Conservation (phyloP, 2,888 invertebrate genomes). For the Onthophagus sagittarius region DNA sequence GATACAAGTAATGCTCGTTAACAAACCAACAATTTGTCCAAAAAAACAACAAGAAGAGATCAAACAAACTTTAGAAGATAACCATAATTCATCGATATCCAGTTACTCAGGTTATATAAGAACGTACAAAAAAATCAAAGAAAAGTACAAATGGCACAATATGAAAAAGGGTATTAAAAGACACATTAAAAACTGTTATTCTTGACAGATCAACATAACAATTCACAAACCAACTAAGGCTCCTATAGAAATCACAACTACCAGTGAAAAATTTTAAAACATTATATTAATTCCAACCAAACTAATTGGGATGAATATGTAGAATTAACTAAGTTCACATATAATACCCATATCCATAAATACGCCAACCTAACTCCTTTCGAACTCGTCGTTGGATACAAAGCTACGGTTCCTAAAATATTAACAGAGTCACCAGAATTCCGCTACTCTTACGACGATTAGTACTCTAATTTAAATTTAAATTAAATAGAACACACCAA, state of each 20-base stretch:
- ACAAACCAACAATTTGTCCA: too few species aligned
- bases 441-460: slow-evolving; percentile 14
- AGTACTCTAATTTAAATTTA: too few species aligned
- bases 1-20: too few species aligned
- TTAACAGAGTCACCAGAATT: slow-evolving; percentile 18
- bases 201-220: too few species aligned
- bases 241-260: slow-evolving; percentile 28
- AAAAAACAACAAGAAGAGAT: too few species aligned
- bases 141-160: too few species aligned
- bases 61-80: too few species aligned
- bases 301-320: slow-evolving; percentile 23
- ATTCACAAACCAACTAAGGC: slow-evolving; percentile 22
- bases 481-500: slow-evolving; percentile 18
- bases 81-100: too few species aligned
- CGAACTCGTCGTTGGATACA: slow-evolving; percentile 24
- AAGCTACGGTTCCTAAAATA: slow-evolving; percentile 19
- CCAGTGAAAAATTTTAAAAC: slow-evolving; percentile 28
- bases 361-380: slow-evolving; percentile 22
- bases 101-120: too few species aligned
- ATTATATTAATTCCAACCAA: slow-evolving; percentile 18
- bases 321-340: slow-evolving; percentile 23
- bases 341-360: slow-evolving; percentile 24
- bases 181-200: too few species aligned
- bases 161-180: too few species aligned
- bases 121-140: too few species aligned